These are phyloP conservation scores for Drosophila monieri DNA, from an alignment of 2,888 invertebrate genomes.

Conservation along the genomic window DNA sequence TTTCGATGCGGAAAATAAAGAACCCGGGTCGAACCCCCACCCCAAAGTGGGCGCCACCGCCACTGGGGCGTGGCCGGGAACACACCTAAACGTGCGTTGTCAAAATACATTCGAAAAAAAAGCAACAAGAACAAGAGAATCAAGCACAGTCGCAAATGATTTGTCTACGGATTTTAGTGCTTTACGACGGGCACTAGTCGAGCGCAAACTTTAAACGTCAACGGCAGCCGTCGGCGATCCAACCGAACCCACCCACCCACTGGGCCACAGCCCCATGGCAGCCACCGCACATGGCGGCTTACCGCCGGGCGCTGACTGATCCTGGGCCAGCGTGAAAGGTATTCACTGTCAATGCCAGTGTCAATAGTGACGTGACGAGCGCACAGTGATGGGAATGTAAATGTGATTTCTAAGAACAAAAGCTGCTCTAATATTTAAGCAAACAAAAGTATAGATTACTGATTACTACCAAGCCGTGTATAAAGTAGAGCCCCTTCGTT, in stretches of 20 bases:
- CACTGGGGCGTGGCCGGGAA: conserved; percentile 48
- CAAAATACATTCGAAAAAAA: conserved; percentile 26
- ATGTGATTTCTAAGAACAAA: conserved; percentile 7
- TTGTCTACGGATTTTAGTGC: conserved; percentile 72
- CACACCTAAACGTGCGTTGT: conserved; percentile 37
- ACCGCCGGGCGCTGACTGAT: conserved; percentile 31
- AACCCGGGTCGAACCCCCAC: conserved; percentile 13
- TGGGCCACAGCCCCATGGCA: conserved; percentile 3
- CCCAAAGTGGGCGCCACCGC: conserved; percentile 21
- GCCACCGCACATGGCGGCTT: not conserved
- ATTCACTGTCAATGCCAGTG: conserved; percentile 35
- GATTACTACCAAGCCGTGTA: not conserved
- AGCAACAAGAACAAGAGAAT: conserved; percentile 18
- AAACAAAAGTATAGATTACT: conserved; percentile 1
- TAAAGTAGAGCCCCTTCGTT: not conserved
- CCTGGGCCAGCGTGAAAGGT: conserved; percentile 22
- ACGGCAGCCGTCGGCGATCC: conserved; percentile 30
- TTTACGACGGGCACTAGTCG: conserved; percentile 59
- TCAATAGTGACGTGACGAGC: conserved; percentile 17
- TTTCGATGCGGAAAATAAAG: conserved; percentile 14
- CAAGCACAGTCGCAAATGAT: conserved; percentile 48
- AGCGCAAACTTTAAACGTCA: conserved; percentile 53
- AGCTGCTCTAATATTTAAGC: not conserved
- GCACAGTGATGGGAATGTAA: conserved; percentile 3
- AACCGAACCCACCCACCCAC: not conserved